phyloP scores from a whole-genome alignment of 2,113 vertebrate genomes.

The Psilopsiagon aymara region DNA sequence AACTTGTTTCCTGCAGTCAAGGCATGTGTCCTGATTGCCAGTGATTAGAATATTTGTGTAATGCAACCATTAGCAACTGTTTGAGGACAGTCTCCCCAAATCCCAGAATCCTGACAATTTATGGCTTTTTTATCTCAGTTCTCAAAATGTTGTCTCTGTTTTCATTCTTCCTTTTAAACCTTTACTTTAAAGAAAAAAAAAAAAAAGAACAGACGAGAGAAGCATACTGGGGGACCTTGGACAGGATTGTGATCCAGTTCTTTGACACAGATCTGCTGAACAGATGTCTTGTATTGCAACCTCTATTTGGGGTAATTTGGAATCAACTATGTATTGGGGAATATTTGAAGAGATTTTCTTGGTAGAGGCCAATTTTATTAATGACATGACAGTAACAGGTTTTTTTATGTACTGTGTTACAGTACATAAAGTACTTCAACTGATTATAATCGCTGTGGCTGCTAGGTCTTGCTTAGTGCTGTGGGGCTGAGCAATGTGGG shows the following conservation, averaged over 20 bases:
- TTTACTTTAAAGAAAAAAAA: background rate
- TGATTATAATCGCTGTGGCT: background rate
- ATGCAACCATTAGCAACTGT: background rate
- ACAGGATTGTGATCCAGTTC: rapidly evolving
- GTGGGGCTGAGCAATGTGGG: background rate
- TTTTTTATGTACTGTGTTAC: background rate
- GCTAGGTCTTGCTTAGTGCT: background rate
- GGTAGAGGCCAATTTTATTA: background rate
- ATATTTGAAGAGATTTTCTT: background rate
- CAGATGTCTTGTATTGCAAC: background rate
- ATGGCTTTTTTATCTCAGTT: background rate
- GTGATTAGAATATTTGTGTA: background rate
- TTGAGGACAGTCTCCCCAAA: background rate
- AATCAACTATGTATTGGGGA: background rate
- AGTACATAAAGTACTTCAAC: background rate
- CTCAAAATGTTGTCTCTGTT: background rate
- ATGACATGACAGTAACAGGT: background rate
- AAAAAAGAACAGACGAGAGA: background rate
- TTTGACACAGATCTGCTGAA: background rate
- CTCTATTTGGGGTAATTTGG: background rate
- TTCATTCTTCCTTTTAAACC: background rate
- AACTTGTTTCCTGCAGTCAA: background rate
- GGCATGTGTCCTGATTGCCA: background rate
- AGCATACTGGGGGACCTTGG: background rate
- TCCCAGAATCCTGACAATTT: background rate